Conservation (phyloP, 2,113 vertebrate species). For the Mustela lutreola region DNA sequence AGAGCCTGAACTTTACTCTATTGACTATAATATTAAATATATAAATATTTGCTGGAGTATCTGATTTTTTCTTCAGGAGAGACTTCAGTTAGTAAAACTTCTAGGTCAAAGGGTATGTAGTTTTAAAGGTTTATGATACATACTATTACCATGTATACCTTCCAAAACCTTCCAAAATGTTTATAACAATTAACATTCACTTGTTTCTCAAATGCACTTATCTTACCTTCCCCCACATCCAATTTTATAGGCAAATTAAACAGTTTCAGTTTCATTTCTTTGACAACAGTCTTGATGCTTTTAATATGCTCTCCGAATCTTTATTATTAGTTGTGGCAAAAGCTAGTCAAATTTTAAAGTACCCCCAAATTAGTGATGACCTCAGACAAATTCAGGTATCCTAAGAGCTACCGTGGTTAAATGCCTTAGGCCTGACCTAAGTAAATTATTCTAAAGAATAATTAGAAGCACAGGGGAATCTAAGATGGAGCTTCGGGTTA, state of each 20-base stretch:
- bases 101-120: constrained; percentile 14
- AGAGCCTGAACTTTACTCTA: not conserved
- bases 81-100: constrained; percentile 51
- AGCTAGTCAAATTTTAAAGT: constrained; percentile 15
- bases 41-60: not conserved
- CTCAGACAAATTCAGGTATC: not conserved
- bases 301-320: not conserved
- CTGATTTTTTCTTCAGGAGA: constrained; percentile 44
- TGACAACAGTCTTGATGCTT: constrained; percentile 26
- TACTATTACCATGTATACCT: not conserved
- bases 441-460: constrained; percentile 25
- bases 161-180: constrained; percentile 41
- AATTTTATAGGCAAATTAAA: not conserved
- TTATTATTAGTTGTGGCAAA: constrained; percentile 14
- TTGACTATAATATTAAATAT: not conserved
- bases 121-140: constrained; percentile 47
- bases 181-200: constrained; percentile 42
- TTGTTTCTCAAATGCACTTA: constrained; percentile 37
- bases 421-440: constrained; percentile 4
- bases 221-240: not conserved
- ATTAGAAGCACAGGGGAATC: constrained; percentile 25
- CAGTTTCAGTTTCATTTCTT: constrained; percentile 51
- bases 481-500: not conserved
- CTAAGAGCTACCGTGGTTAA: constrained; percentile 22
- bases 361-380: not conserved